Conservation (phyloP, 2,888 invertebrate species). For the Lissocephala sabroskyi region DNA sequence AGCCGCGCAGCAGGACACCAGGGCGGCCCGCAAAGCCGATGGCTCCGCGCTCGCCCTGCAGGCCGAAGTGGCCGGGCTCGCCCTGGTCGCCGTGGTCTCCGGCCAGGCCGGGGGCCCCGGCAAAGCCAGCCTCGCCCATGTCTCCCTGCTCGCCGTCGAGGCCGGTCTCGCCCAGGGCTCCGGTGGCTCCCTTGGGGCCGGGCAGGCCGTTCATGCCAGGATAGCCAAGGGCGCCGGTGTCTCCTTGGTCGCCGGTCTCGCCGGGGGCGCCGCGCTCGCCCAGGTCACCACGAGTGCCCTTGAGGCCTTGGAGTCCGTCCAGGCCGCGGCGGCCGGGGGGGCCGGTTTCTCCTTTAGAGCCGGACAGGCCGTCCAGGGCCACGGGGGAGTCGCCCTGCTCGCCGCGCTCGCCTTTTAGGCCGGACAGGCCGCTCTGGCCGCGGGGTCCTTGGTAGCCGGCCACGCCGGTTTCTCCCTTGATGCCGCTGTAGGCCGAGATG, state of each 20-base stretch:
- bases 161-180: slow-evolving; percentile 73
- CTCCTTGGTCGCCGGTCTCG: slow-evolving; percentile 73
- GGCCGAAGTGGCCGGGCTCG: slow-evolving; percentile 73
- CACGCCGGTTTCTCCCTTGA: slow-evolving; percentile 77
- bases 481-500: slow-evolving; percentile 77
- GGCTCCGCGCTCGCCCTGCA: slow-evolving; percentile 73
- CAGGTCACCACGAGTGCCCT: slow-evolving; percentile 71
- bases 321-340: slow-evolving; percentile 75
- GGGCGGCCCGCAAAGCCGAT: slow-evolving; percentile 46
- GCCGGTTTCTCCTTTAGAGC: slow-evolving; percentile 78
- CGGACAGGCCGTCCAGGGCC: slow-evolving; percentile 73
- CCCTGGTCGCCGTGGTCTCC: slow-evolving; percentile 71
- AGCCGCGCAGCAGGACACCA: slow-evolving; percentile 48
- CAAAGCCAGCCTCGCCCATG: slow-evolving; percentile 69
- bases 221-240: slow-evolving; percentile 66
- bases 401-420: slow-evolving; percentile 76
- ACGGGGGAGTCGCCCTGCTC: slow-evolving; percentile 76
- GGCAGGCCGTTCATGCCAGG: slow-evolving; percentile 73
- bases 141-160: slow-evolving; percentile 74
- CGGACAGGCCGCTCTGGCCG: slow-evolving; percentile 64
- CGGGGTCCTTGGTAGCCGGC: slow-evolving; percentile 73
- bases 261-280: slow-evolving; percentile 77
- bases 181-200: slow-evolving; percentile 72
- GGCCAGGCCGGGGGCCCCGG: slow-evolving; percentile 73
- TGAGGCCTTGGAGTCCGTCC: slow-evolving; percentile 74